Conservation (phyloP, 2,888 invertebrate species). For the Tenthredo amoena region DNA sequence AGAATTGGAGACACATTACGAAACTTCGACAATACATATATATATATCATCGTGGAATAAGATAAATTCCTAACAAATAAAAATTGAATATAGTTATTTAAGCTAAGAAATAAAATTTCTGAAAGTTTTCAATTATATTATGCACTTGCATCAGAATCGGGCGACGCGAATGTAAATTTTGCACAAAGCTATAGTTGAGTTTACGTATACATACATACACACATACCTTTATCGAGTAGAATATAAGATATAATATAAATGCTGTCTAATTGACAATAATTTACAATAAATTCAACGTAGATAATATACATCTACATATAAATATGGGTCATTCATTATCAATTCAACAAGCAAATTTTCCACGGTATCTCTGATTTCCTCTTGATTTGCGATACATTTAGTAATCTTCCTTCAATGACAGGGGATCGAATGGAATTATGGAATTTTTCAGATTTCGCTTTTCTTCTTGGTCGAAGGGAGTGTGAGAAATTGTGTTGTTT, state of each 20-base stretch:
- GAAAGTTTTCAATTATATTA: conserved; percentile 25
- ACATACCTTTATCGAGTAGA: conserved; percentile 11
- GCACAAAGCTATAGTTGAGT: conserved; percentile 71
- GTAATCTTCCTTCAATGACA: background rate
- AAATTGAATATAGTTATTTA: conserved; percentile 3
- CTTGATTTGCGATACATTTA: background rate
- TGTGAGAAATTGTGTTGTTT: background rate
- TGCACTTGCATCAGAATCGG: conserved; percentile 35
- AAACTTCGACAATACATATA: conserved; percentile 38
- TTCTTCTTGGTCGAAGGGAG: background rate
- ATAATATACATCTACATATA: conserved; percentile 50
- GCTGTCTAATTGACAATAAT: conserved; percentile 78
- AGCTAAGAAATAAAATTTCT: conserved; percentile 31
- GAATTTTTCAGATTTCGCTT: background rate
- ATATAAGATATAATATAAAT: conserved; percentile 67
- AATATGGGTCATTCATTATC: background rate
- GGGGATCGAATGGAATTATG: background rate
- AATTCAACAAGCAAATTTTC: conserved; percentile 18
- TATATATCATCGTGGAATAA: background rate
- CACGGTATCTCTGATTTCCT: background rate
- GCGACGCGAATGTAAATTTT: conserved; percentile 72
- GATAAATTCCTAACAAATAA: background rate
- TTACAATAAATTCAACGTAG: conserved; percentile 57
- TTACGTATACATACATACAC: conserved; percentile 50
- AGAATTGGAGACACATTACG: conserved; percentile 5